Conservation (phyloP, 2,113 vertebrate genomes). For the Notarius lentiginosus region DNA sequence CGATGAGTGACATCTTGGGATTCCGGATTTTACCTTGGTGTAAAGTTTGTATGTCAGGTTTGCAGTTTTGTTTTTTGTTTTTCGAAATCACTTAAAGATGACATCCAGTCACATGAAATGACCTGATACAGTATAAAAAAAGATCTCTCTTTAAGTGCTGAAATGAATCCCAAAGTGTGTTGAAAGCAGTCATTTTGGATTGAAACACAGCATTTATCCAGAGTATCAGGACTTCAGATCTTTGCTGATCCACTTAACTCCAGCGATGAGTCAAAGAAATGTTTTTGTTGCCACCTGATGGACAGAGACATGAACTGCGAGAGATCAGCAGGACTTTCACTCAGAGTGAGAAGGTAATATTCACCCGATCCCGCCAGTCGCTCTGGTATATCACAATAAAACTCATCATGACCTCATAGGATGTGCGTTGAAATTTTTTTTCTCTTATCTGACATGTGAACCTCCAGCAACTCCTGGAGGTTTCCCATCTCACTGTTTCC, state of each 20-base stretch:
- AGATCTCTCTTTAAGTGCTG: background rate
- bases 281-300: background rate
- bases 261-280: background rate
- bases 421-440: background rate
- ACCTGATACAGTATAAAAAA: no score
- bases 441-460: background rate
- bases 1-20: no score
- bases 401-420: background rate
- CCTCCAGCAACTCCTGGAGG: background rate
- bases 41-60: background rate
- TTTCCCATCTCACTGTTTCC: conserved; percentile 34
- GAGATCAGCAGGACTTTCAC: background rate
- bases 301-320: background rate
- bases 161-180: background rate
- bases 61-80: background rate
- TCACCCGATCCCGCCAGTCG: background rate
- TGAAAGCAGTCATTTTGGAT: background rate
- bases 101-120: background rate
- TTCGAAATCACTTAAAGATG: background rate
- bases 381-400: background rate
- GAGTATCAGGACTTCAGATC: background rate
- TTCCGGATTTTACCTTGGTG: background rate
- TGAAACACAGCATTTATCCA: background rate
- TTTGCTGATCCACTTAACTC: background rate
- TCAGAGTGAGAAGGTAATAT: background rate